A percentile compares a stretch with the other conserved stretches of the same genome.
Conservation (phyloP, 2,113 vertebrate genomes). For the Eolophus roseicapilla region DNA sequence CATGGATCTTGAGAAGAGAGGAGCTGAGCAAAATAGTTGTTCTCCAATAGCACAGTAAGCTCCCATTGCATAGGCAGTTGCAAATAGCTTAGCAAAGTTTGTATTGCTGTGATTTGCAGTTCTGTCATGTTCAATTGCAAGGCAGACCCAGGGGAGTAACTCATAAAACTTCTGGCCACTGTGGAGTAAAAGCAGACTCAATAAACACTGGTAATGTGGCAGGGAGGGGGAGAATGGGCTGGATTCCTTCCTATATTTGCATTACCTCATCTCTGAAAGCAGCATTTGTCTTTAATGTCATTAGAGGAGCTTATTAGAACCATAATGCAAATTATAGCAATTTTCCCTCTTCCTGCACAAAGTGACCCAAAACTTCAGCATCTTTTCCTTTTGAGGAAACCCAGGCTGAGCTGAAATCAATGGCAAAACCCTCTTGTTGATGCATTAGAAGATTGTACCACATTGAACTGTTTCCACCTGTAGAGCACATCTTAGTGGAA, state of each 20-base stretch:
- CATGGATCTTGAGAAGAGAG: neutral
- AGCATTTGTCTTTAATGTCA: neutral
- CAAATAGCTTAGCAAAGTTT: neutral
- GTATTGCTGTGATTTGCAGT: neutral
- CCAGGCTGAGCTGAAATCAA: neutral
- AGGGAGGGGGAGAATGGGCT: neutral
- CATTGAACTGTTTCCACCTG: neutral
- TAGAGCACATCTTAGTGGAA: neutral
- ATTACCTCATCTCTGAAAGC: slow-evolving; percentile 2
- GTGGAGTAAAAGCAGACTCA: neutral
- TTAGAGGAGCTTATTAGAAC: neutral
- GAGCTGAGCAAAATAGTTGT: neutral
- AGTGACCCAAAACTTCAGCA: neutral
- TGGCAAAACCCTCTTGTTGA: neutral
- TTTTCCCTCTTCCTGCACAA: neutral
- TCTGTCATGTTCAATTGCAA: neutral
- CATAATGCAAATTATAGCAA: neutral
- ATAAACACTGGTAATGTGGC: neutral
- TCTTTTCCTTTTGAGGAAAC: neutral
- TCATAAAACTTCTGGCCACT: neutral
- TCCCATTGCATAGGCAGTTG: neutral
- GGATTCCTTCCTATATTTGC: neutral
- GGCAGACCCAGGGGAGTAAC: neutral
- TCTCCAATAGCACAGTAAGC: neutral
- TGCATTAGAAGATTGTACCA: neutral